Conservation (phyloP, 2,888 invertebrate species). For the Elysia crispata region DNA sequence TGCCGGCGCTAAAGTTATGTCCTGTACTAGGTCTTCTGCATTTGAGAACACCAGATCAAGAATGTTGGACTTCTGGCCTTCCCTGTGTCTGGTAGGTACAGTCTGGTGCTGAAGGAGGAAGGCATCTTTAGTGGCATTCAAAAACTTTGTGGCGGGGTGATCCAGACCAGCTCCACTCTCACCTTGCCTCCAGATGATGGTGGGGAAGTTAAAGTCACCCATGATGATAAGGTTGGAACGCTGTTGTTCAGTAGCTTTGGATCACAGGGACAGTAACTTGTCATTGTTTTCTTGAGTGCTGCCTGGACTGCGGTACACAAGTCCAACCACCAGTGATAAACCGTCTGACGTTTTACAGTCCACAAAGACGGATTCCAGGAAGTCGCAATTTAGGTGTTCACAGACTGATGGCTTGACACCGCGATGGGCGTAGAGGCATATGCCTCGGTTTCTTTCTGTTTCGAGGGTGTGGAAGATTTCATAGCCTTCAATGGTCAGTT, state of each 20-base stretch:
- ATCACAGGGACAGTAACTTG: background rate
- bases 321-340: slow-evolving; percentile 16
- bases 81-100: slow-evolving; percentile 10
- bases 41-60: slow-evolving; percentile 21
- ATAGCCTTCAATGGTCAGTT: slow-evolving; percentile 17
- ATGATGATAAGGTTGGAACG: background rate
- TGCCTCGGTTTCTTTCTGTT: background rate
- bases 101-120: background rate
- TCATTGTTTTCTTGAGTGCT: slow-evolving; percentile 12
- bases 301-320: slow-evolving; percentile 20
- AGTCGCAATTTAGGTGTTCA: slow-evolving; percentile 1
- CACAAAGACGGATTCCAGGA: slow-evolving; percentile 3
- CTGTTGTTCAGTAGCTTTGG: slow-evolving; percentile 5
- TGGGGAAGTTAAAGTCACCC: slow-evolving; percentile 29
- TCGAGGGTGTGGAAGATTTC: slow-evolving; percentile 18
- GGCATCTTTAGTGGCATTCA: slow-evolving; percentile 21
- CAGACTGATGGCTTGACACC: slow-evolving; percentile 5
- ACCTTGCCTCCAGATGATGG: background rate
- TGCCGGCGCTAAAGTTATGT: background rate
- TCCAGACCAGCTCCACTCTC: slow-evolving; percentile 1
- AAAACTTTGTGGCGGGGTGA: background rate
- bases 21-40: no score
- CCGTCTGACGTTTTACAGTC: slow-evolving; percentile 9
- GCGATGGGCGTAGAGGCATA: background rate
- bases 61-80: background rate